Evolutionary conservation across 2,113 vertebrate genomes (phyloP).

Genomic region (Ciconia maguari): DNA sequence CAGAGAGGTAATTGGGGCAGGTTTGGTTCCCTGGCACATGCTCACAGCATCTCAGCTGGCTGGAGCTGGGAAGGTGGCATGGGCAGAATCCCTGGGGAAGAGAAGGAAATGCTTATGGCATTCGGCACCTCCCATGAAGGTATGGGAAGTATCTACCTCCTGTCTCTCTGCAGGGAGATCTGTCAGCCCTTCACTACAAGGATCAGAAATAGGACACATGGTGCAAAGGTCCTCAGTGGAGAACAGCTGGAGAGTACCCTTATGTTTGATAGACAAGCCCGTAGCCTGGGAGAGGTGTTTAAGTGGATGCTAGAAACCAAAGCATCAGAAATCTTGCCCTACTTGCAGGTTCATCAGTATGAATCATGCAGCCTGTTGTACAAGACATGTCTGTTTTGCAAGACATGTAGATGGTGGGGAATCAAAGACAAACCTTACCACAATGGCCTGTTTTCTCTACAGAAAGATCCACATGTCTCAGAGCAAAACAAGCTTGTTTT

Average conservation of each 20-base stretch:
- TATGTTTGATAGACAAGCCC: background rate
- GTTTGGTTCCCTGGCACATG: background rate
- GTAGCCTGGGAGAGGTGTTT: background rate
- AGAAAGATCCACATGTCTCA: background rate
- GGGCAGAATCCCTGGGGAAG: background rate
- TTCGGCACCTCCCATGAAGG: background rate
- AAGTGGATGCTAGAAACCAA: background rate
- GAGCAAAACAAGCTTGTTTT: slow-evolving; percentile 1
- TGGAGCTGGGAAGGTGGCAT: background rate
- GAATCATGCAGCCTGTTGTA: slow-evolving; percentile 37
- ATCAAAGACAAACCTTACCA: background rate
- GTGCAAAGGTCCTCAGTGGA: background rate
- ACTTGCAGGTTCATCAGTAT: slow-evolving; percentile 6
- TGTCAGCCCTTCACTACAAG: background rate
- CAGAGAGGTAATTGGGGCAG: background rate
- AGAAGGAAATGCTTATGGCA: background rate
- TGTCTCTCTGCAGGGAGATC: background rate
- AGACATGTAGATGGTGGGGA: background rate
- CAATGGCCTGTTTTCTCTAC: background rate
- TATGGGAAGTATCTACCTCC: background rate
- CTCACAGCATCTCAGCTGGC: background rate
- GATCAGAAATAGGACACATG: background rate
- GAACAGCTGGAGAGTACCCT: background rate
- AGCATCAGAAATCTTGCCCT: background rate
- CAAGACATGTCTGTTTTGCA: slow-evolving; percentile 6